These are phyloP conservation scores for Eretmocerus hayati DNA, from an alignment of 2,888 invertebrate species.

Conservation along the genomic window DNA sequence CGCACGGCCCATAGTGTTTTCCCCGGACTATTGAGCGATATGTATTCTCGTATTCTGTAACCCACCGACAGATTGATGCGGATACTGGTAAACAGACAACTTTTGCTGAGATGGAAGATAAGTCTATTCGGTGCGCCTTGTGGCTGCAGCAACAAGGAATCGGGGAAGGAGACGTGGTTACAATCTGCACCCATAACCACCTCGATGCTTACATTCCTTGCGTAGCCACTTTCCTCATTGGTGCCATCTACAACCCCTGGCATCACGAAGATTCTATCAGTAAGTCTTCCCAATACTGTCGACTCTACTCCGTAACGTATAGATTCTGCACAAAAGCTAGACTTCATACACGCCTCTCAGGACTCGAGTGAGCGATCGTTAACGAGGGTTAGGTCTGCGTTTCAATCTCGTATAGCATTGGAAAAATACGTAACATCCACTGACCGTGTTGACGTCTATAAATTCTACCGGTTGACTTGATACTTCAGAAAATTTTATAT, in stretches of 20 bases:
- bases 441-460: too few species aligned
- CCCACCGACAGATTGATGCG: constrained; percentile 28
- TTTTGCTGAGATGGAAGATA: constrained; percentile 28
- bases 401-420: too few species aligned
- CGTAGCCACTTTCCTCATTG: constrained; percentile 29
- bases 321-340: too few species aligned
- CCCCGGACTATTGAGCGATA: too few species aligned
- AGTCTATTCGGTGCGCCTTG: constrained; percentile 33
- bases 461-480: too few species aligned
- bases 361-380: too few species aligned
- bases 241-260: constrained; percentile 36
- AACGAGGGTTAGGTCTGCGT: too few species aligned
- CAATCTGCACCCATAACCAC: constrained; percentile 32
- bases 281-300: constrained; percentile 18
- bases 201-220: constrained; percentile 33
- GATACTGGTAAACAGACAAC: constrained; percentile 27
- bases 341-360: too few species aligned
- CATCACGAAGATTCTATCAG: constrained; percentile 29
- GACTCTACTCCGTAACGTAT: background rate
- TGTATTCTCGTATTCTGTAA: background rate
- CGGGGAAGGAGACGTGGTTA: constrained; percentile 29
- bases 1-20: too few species aligned
- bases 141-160: constrained; percentile 35
- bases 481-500: too few species aligned
- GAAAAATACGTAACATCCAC: too few species aligned